Percentiles rank a stretch among this genome's conserved stretches.
These are phyloP conservation scores for Pituophis catenifer DNA, from an alignment of 2,113 vertebrate genomes.

Conservation along the genomic window DNA sequence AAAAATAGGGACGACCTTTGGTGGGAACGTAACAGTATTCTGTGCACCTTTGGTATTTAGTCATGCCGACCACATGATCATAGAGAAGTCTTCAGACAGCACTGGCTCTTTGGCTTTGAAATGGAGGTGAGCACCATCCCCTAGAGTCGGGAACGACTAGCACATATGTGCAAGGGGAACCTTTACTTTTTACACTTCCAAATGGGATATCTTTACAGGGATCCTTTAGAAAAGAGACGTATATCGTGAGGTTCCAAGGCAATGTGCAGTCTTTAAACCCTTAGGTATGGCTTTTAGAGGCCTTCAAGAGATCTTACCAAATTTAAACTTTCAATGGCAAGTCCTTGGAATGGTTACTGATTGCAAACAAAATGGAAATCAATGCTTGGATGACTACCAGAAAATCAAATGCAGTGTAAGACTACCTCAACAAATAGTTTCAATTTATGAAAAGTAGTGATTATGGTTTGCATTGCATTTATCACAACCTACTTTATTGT, in stretches of 20 bases:
- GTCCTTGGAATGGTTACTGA: not conserved
- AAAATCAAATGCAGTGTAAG: not conserved
- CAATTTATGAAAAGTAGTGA: not conserved
- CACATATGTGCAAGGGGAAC: too few relatives aligned
- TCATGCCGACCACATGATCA: too few relatives aligned
- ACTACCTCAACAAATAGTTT: not conserved
- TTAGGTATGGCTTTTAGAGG: not conserved
- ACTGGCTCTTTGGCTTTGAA: too few relatives aligned
- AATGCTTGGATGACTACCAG: not conserved
- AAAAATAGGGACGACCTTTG: too few relatives aligned
- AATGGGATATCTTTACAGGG: not conserved
- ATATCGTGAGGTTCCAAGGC: not conserved
- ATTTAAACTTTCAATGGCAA: not conserved
- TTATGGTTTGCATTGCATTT: not conserved
- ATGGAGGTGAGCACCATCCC: too few relatives aligned
- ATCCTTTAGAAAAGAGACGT: not conserved
- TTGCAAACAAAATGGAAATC: not conserved
- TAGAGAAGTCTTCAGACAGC: too few relatives aligned
- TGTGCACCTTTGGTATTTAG: too few relatives aligned
- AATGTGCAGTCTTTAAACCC: not conserved
- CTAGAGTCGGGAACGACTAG: too few relatives aligned
- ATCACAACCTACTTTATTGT: not conserved
- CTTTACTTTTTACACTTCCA: not conserved
- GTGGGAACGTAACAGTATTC: too few relatives aligned
- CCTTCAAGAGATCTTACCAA: not conserved